Conservation (phyloP, 2,888 invertebrate species). For the Chaetogeoica ovagalla region DNA sequence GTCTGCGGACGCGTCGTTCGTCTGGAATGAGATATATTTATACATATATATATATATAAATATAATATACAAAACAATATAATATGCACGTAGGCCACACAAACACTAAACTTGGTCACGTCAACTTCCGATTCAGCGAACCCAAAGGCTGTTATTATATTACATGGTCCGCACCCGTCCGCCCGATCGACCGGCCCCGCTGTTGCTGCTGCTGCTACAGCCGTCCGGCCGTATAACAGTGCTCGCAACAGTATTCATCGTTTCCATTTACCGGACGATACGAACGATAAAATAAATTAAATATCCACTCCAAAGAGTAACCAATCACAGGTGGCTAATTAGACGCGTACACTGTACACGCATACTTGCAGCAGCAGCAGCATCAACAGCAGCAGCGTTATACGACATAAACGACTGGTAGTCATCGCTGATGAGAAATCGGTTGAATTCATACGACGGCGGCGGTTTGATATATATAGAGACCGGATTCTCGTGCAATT, state of each 20-base stretch:
- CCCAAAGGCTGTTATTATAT: constrained; percentile 52
- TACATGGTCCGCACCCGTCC: constrained; percentile 24
- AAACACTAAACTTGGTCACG: constrained; percentile 52
- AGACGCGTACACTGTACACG: background rate
- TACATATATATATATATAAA: too few species aligned
- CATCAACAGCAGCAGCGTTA: background rate
- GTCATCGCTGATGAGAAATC: too few species aligned
- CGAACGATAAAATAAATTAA: constrained; percentile 46
- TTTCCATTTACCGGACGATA: constrained; percentile 35
- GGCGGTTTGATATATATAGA: too few species aligned
- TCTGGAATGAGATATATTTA: constrained; percentile 40
- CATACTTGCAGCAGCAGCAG: background rate
- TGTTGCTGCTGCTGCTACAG: too few species aligned
- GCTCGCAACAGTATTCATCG: background rate
- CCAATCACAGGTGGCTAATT: constrained; percentile 43
- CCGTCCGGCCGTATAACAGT: background rate
- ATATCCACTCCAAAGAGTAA: constrained; percentile 51
- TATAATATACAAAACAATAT: background rate
- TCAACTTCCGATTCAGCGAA: constrained; percentile 52
- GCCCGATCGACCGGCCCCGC: too few species aligned
- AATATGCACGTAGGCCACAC: constrained; percentile 51
- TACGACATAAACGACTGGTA: background rate
- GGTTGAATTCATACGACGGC: background rate
- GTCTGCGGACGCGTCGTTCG: constrained; percentile 51
- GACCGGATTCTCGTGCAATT: too few species aligned